phyloP scores from a whole-genome alignment of 2,797 vertebrate species.

The Catharus ustulatus region DNA sequence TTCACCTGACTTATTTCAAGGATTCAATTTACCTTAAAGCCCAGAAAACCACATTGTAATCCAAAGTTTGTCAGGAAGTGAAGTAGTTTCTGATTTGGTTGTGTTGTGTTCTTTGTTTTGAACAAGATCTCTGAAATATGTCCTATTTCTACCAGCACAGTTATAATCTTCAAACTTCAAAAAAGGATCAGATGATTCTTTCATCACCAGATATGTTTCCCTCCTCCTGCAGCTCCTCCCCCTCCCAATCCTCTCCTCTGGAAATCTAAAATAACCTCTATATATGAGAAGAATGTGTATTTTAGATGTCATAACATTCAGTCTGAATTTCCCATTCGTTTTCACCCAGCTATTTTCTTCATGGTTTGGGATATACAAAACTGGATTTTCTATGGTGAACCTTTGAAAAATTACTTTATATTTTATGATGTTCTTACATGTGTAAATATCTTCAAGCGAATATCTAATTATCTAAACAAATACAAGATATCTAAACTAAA shows the following conservation, averaged over 20 bases:
- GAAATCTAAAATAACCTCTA: neutral
- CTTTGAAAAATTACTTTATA: neutral
- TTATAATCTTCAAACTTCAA: neutral
- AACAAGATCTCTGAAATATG: neutral
- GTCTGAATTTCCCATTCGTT: neutral
- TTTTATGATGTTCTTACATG: neutral
- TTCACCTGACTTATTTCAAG: neutral
- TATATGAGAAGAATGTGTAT: neutral
- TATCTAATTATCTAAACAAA: neutral
- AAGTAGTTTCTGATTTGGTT: neutral
- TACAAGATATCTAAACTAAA: neutral
- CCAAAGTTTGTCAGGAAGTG: neutral
- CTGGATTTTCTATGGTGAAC: neutral
- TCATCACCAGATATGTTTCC: neutral
- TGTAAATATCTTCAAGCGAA: neutral
- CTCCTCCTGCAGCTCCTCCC: neutral
- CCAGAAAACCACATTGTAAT: neutral
- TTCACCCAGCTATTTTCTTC: neutral
- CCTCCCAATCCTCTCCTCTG: neutral
- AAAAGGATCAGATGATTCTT: neutral
- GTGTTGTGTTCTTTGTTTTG: neutral
- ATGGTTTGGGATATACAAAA: neutral
- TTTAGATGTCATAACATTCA: neutral
- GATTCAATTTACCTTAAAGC: neutral
- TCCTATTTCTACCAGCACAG: neutral